Evolutionary conservation across 2,113 vertebrate species (phyloP).

Genomic region (Romanogobio albipinnatus): DNA sequence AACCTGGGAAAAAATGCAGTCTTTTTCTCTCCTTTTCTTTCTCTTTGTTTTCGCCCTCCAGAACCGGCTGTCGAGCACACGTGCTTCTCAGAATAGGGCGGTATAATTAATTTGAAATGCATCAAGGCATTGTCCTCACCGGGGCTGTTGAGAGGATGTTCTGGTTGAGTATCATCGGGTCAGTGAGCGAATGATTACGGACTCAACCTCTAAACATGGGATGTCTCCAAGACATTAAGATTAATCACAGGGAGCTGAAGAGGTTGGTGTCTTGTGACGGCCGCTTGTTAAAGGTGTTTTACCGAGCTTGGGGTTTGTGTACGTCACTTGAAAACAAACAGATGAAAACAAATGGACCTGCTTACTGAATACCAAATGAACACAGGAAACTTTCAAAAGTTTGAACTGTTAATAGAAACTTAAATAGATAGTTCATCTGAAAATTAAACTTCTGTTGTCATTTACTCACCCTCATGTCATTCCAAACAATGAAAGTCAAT

Average conservation of each 20-base stretch:
- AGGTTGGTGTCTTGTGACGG: constrained; percentile 22
- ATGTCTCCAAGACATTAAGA: constrained; percentile 73
- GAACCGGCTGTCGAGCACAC: constrained; percentile 38
- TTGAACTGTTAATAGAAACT: not conserved
- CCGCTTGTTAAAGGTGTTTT: constrained; percentile 37
- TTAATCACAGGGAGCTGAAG: constrained; percentile 68
- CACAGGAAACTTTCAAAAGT: not conserved
- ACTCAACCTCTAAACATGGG: constrained; percentile 72
- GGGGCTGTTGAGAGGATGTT: constrained; percentile 56
- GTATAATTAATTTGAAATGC: constrained; percentile 64
- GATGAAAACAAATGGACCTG: constrained; percentile 19
- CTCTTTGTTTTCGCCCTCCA: constrained; percentile 49
- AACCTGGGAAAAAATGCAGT: constrained; percentile 46
- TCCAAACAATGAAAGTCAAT: not conserved
- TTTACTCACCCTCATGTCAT: no score
- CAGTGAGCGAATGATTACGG: constrained; percentile 81
- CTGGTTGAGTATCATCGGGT: constrained; percentile 71
- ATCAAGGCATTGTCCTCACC: constrained; percentile 60
- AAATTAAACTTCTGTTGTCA: not conserved
- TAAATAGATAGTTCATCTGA: not conserved
- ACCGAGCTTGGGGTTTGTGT: constrained; percentile 1
- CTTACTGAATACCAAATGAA: not conserved
- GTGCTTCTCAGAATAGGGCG: constrained; percentile 37
- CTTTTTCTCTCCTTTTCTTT: constrained; percentile 46
- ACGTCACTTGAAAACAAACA: constrained; percentile 17